phyloP scores from a whole-genome alignment of 2,113 vertebrate genomes.

The Dromaius novaehollandiae region DNA sequence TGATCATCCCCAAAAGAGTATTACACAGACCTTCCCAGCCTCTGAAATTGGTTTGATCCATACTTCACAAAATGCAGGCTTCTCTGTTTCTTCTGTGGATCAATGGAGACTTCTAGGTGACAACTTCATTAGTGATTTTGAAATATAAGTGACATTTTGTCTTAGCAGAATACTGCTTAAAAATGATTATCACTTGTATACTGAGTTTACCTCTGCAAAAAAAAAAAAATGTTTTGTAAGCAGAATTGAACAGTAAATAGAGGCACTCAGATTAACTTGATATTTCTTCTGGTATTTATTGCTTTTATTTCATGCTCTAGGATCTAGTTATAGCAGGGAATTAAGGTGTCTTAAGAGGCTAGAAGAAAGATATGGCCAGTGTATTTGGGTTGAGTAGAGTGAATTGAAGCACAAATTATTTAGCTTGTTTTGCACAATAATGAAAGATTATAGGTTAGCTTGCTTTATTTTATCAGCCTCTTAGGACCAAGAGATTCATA shows the following conservation, averaged over 20 bases:
- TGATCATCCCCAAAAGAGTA: not conserved
- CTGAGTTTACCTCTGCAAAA: not conserved
- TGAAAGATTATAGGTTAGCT: not conserved
- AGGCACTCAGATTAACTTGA: not conserved
- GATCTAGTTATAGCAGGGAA: not conserved
- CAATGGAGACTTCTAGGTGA: not conserved
- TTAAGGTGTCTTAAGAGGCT: not conserved
- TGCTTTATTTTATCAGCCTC: not conserved
- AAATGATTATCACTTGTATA: not conserved
- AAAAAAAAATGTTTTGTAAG: not conserved
- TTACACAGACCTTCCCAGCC: not conserved
- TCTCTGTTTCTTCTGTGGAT: not conserved
- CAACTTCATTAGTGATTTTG: not conserved
- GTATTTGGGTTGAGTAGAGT: not conserved
- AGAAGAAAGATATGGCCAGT: not conserved
- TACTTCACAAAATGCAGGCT: not conserved
- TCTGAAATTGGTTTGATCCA: not conserved
- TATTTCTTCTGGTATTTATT: not conserved
- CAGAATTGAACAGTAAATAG: not conserved
- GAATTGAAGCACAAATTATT: not conserved
- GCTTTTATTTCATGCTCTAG: not conserved
- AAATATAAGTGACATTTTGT: not conserved
- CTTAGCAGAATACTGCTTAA: not conserved
- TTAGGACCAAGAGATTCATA: not conserved
- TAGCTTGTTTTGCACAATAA: not conserved